Conservation (phyloP, 1,140 invertebrate genomes). For the Trachymyrmex cornetzi region DNA sequence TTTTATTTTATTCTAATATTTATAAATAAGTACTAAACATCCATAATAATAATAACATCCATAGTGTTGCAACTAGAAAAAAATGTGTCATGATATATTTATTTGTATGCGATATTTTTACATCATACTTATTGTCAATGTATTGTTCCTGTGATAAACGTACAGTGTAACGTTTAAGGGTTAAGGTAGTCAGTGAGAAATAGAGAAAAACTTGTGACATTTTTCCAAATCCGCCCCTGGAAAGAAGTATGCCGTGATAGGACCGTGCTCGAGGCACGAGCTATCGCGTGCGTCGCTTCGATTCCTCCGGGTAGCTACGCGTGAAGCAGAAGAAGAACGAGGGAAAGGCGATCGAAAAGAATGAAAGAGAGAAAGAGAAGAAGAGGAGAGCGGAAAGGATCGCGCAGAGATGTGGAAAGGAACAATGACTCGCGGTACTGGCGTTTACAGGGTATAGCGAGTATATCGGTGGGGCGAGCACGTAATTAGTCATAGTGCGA, state of each 20-base stretch:
- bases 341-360: background rate
- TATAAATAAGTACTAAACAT: no score
- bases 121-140: no score
- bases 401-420: conserved; percentile 73
- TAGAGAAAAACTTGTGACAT: conserved; percentile 5
- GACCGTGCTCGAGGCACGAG: conserved; percentile 71
- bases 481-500: conserved; percentile 87
- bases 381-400: conserved; percentile 5
- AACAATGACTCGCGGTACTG: conserved; percentile 75
- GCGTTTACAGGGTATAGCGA: conserved; percentile 66
- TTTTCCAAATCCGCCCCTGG: conserved; percentile 49
- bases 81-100: no score
- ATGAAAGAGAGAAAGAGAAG: background rate
- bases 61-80: no score
- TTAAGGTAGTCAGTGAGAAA: background rate
- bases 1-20: no score
- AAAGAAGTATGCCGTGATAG: conserved; percentile 63
- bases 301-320: conserved; percentile 66
- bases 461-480: conserved; percentile 67
- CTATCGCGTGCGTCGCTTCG: conserved; percentile 66
- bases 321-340: background rate
- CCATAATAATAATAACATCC: no score
- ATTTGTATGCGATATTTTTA: no score
- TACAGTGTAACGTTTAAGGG: no score
- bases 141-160: no score